Percentiles rank a stretch among this genome's conserved stretches.
phyloP scores from a whole-genome alignment of 2,113 vertebrate genomes.

The Willisornis vidua region DNA sequence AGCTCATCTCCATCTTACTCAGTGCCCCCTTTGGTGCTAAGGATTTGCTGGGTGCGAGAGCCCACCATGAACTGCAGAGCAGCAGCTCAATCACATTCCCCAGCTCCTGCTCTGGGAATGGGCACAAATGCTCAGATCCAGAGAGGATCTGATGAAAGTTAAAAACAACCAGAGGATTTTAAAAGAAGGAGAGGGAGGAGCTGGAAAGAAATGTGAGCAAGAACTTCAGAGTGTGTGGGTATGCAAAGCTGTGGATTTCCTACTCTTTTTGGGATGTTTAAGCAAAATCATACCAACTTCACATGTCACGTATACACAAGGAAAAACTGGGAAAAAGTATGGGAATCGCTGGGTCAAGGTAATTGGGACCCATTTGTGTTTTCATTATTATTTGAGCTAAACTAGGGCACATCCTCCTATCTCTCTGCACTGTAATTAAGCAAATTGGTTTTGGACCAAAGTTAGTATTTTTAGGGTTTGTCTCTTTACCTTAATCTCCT shows the following conservation, averaged over 20 bases:
- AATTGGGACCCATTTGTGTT: not conserved
- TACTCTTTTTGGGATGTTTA: not conserved
- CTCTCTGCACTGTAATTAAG: not conserved
- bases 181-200: not conserved
- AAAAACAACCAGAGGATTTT: not conserved
- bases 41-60: not conserved
- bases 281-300: not conserved
- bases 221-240: not conserved
- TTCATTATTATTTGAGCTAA: not conserved
- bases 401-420: not conserved
- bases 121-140: not conserved
- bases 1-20: not conserved
- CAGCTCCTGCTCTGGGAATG: not conserved
- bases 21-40: not conserved
- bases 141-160: not conserved
- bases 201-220: not conserved
- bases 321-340: not conserved
- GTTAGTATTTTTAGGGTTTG: not conserved
- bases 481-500: not conserved
- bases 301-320: not conserved
- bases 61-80: not conserved
- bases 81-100: not conserved
- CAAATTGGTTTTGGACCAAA: not conserved
- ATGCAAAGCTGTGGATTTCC: slow-evolving; percentile 15
- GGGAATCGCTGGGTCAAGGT: not conserved